Evolutionary conservation across 2,113 vertebrate species (phyloP).

Genomic region (Rhabdornis inornatus): DNA sequence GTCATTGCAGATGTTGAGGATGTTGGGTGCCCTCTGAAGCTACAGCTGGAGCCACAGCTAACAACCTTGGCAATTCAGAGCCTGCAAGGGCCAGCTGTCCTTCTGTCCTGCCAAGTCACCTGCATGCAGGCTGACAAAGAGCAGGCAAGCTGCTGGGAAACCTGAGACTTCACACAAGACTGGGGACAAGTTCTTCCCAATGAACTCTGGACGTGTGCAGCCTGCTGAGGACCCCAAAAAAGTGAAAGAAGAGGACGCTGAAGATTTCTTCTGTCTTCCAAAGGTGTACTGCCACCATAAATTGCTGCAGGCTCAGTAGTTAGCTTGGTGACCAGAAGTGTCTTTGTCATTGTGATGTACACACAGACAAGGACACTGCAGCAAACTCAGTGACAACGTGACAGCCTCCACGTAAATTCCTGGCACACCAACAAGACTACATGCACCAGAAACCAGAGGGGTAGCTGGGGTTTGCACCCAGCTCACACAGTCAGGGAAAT

Average conservation of each 20-base stretch:
- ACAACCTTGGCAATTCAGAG: not conserved
- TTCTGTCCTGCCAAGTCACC: not conserved
- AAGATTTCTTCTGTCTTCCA: not conserved
- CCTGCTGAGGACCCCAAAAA: not conserved
- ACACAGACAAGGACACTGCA: not conserved
- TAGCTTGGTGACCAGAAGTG: not conserved
- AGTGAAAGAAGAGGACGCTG: not conserved
- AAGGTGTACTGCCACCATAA: not conserved
- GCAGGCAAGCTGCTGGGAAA: not conserved
- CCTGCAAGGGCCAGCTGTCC: not conserved
- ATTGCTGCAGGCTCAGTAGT: not conserved
- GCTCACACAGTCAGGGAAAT: not conserved
- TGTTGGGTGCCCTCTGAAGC: not conserved
- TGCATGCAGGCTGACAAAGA: not conserved
- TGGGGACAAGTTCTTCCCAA: not conserved
- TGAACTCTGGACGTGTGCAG: fast-evolving
- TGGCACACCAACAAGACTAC: not conserved
- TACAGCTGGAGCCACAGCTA: not conserved
- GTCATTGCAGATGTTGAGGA: not conserved
- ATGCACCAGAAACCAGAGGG: fast-evolving
- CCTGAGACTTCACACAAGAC: not conserved
- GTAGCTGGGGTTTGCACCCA: fast-evolving
- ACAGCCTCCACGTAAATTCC: not conserved
- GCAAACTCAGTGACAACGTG: not conserved
- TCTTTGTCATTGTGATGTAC: not conserved